These are phyloP conservation scores for Apamea sordens DNA, from an alignment of 2,888 invertebrate species.

Conservation along the genomic window DNA sequence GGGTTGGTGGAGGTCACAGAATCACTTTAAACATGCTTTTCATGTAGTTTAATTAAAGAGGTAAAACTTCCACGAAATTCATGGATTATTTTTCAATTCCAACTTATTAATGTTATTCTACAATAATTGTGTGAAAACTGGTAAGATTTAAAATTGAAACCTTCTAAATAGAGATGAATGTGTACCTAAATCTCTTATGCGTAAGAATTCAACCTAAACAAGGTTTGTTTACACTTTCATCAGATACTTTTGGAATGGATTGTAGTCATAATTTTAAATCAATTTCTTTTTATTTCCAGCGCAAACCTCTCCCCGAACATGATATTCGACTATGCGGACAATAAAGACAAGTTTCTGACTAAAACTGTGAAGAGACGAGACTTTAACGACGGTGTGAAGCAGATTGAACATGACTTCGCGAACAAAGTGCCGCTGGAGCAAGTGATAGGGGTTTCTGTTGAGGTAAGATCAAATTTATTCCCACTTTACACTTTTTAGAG, in stretches of 20 bases:
- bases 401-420: conserved; percentile 95
- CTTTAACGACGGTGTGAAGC: conserved; percentile 96
- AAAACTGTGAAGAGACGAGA: conserved; percentile 95
- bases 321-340: conserved; percentile 95
- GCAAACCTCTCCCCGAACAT: conserved; percentile 96
- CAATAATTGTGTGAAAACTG: background rate
- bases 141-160: background rate
- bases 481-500: background rate
- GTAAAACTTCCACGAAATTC: too few relatives aligned
- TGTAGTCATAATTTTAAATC: background rate
- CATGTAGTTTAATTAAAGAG: too few relatives aligned
- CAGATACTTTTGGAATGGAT: background rate
- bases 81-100: background rate
- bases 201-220: background rate
- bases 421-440: conserved; percentile 89
- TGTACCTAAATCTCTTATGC: background rate
- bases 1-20: too few relatives aligned
- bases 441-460: conserved; percentile 77
- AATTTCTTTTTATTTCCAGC: conserved; percentile 77
- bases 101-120: background rate
- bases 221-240: background rate
- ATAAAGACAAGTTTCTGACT: conserved; percentile 94
- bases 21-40: too few relatives aligned
- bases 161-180: background rate
- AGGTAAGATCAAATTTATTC: conserved; percentile 65